A percentile compares a stretch with the other conserved stretches of the same genome.
These are phyloP conservation scores for Alectura lathami DNA, from an alignment of 2,113 vertebrate species.

Conservation along the genomic window DNA sequence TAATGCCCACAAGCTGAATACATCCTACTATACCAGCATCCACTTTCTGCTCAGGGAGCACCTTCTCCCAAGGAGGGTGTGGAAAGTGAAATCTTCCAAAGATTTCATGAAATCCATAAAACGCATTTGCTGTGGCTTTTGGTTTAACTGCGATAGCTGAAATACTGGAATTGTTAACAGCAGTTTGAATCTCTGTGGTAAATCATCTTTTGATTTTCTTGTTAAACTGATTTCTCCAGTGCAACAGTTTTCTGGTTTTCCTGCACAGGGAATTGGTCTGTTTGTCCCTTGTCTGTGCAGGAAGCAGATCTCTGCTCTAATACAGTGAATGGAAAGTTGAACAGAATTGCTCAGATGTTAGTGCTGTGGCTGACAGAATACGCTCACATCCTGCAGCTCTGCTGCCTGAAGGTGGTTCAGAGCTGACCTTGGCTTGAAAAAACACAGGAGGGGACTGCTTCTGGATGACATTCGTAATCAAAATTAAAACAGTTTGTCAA, in stretches of 20 bases:
- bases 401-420: background rate
- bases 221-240: too few relatives aligned
- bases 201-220: background rate
- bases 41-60: background rate
- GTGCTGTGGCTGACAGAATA: background rate
- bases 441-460: background rate
- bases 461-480: background rate
- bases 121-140: background rate
- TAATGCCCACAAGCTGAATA: background rate
- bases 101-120: background rate
- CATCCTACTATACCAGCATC: background rate
- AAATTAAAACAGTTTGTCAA: conserved; percentile 7
- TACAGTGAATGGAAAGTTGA: background rate
- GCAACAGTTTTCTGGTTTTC: too few relatives aligned
- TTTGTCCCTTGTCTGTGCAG: background rate
- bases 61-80: background rate
- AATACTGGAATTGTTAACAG: background rate
- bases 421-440: background rate
- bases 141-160: background rate
- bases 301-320: background rate
- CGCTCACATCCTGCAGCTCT: background rate
- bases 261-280: too few relatives aligned
- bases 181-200: background rate
- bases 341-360: background rate
- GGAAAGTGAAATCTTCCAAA: background rate